Percentiles rank a stretch among this genome's conserved stretches.
phyloP scores from a whole-genome alignment of 2,888 invertebrate genomes.

The Yponomeuta cagnagella region DNA sequence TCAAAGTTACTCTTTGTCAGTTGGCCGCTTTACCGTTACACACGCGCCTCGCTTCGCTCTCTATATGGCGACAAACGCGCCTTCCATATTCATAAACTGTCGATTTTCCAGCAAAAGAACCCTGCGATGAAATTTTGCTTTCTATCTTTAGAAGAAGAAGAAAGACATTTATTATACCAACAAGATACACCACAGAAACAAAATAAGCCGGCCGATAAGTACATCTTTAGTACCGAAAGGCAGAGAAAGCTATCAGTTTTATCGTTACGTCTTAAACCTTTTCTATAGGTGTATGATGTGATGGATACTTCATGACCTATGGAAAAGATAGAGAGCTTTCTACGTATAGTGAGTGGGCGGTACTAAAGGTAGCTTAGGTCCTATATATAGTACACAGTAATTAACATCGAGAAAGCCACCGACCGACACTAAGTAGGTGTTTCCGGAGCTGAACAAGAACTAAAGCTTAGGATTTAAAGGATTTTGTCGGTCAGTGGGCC shows the following conservation, averaged over 20 bases:
- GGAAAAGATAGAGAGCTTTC: neutral
- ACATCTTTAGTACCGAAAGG: neutral
- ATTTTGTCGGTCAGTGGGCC: conserved; percentile 58
- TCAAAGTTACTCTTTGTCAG: conserved; percentile 30
- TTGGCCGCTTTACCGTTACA: conserved; percentile 66
- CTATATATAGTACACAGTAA: conserved; percentile 29
- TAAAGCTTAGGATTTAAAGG: conserved; percentile 36
- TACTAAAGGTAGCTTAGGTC: conserved; percentile 3
- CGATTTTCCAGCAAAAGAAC: conserved; percentile 46
- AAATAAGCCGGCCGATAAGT: neutral
- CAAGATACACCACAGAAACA: too few relatives aligned
- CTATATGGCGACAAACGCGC: conserved; percentile 49
- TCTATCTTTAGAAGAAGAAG: too few relatives aligned
- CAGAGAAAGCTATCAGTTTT: neutral
- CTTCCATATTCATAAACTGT: conserved; percentile 56
- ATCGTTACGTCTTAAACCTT: conserved; percentile 17
- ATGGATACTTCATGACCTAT: neutral
- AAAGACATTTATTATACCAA: too few relatives aligned
- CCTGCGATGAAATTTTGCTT: conserved; percentile 12
- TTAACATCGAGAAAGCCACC: conserved; percentile 49
- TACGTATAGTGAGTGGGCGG: neutral
- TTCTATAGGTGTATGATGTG: conserved; percentile 18
- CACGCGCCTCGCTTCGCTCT: conserved; percentile 47
- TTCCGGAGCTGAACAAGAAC: conserved; percentile 40
- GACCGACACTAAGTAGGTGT: conserved; percentile 40